Percentiles rank a stretch among this genome's conserved stretches.
Evolutionary conservation across 2,113 vertebrate genomes (phyloP).

Genomic region (Circaetus cinerascens): DNA sequence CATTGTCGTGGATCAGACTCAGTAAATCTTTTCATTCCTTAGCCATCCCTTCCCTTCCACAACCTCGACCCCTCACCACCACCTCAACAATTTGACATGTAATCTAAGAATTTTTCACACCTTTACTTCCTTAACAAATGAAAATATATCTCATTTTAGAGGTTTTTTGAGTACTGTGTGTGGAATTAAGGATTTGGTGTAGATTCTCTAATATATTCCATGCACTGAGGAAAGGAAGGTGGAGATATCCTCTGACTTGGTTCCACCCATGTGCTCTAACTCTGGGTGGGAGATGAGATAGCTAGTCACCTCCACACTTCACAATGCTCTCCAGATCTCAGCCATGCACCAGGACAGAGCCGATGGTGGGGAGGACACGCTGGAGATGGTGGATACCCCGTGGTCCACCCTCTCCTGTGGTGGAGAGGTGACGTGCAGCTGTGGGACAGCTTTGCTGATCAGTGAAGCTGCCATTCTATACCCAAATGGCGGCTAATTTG

Average conservation of each 20-base stretch:
- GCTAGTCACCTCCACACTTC: neutral
- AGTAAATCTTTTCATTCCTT: neutral
- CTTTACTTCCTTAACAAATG: neutral
- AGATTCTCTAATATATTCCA: neutral
- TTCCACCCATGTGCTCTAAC: neutral
- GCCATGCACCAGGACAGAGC: neutral
- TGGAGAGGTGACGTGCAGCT: neutral
- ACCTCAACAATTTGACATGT: neutral
- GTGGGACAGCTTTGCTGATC: neutral
- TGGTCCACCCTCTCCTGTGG: neutral
- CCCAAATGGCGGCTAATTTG: no score
- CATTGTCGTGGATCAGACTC: neutral
- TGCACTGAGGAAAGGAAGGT: neutral
- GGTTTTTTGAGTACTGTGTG: neutral
- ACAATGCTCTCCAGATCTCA: neutral
- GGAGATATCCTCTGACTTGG: neutral
- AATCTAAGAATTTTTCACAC: neutral
- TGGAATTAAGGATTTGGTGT: neutral
- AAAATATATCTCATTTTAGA: neutral
- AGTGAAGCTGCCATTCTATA: no score
- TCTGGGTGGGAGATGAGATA: neutral
- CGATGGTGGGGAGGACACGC: neutral
- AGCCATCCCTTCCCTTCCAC: neutral
- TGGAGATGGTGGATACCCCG: neutral
- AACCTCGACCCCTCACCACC: neutral